Conservation (phyloP, 2,113 vertebrate genomes). For the Gadus chalcogrammus region DNA sequence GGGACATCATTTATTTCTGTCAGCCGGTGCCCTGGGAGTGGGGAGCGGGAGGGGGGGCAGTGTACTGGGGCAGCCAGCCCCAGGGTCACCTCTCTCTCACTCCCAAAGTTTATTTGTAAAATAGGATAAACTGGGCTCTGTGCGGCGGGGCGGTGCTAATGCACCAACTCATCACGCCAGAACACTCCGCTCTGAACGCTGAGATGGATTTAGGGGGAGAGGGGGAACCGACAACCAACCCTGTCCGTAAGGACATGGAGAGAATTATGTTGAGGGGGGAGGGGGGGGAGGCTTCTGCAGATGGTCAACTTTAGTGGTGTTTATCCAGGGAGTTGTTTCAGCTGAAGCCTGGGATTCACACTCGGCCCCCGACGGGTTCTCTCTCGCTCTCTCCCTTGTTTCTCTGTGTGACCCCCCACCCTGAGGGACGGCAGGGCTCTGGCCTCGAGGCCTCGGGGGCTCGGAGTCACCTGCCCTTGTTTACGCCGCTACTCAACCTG, state of each 20-base stretch:
- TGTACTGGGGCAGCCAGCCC: background rate
- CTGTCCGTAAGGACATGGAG: background rate
- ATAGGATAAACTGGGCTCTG: constrained; percentile 36
- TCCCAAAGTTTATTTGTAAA: constrained; percentile 56
- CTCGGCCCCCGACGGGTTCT: constrained; percentile 14
- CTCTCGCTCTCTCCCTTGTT: constrained; percentile 12
- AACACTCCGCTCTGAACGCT: constrained; percentile 32
- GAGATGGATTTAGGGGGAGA: constrained; percentile 3
- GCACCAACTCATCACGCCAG: constrained; percentile 41
- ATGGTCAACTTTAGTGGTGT: constrained; percentile 49
- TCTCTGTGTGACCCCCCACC: constrained; percentile 58
- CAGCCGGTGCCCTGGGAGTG: constrained; percentile 34
- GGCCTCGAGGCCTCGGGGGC: constrained; percentile 34
- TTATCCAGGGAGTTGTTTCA: constrained; percentile 64
- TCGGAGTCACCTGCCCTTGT: constrained; percentile 56
- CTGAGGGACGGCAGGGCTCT: constrained; percentile 46
- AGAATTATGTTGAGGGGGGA: too few species aligned
- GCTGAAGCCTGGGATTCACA: constrained; percentile 54
- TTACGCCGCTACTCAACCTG: constrained; percentile 34
- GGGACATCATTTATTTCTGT: constrained; percentile 65
- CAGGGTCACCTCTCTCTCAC: constrained; percentile 29
- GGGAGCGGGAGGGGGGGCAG: background rate
- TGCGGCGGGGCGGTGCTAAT: constrained; percentile 43
- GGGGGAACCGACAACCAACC: constrained; percentile 33
- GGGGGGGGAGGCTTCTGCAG: constrained; percentile 49